Evolutionary conservation across 2,888 invertebrate genomes (phyloP), one percentile per base, ranked within the genome.

Genomic region (Craniophora ligustri): DNA sequence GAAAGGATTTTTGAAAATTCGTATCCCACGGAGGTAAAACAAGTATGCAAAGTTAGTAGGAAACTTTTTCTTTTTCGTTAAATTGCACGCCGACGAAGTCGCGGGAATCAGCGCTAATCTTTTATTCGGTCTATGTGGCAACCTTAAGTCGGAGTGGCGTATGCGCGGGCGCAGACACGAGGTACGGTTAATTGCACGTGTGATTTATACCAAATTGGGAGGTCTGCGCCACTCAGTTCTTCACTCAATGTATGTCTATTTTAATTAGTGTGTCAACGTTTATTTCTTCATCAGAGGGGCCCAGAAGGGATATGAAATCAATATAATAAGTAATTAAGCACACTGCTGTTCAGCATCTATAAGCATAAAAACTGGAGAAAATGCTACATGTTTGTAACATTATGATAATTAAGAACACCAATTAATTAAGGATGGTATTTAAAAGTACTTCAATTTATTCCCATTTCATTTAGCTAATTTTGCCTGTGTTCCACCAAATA

Each of bases 171-270:
- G 64, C 67, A 61, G 57, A 55, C 56, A 62, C 58, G 69, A 56
- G 61, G 56, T 49, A 55, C 63, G 48, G 70, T 67, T 75, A 75
- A 75, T 75, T 75, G 63, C 72, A 59, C 56, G 59, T 61, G 68
- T 71, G 72, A 68, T 68, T 71, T 73, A 71, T 70, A 72, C 70
- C 67, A 55, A 67, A 70, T 67, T 67, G 67, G 71, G 71, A 70
- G 71, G 65, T 62, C 67, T 39, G 30, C 21, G 11, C 54, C 58
- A 57, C 56, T 56, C 47, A 50, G 63, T 56, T 69, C 64, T 59
- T 65, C 49, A 61, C 51, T 70, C 64, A 59, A 40, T 58, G 50
- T 46, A 70, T 56, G 51, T 69, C 71, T 72, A 66, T 71, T 71
- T 62, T 69, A 72, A 72, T 72, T 63, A 66, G 59, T 41, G 56